phyloP scores from a whole-genome alignment of 1,140 invertebrate species.

The Magallana ariakensis region DNA sequence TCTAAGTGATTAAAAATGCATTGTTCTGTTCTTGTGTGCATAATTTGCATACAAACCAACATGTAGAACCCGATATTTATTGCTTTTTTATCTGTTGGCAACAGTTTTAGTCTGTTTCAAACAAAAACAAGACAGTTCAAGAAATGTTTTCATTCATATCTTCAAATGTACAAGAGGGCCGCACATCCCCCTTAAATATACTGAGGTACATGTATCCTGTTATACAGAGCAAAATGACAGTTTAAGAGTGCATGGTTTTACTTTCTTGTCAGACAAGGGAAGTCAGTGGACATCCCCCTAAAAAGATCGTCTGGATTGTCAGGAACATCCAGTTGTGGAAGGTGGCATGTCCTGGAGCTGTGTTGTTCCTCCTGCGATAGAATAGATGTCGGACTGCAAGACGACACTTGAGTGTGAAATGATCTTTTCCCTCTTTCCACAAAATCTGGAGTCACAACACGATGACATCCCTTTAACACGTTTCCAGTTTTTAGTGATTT shows the following conservation, averaged over 20 bases:
- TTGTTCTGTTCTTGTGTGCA: too few relatives aligned
- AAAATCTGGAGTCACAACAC: conserved; percentile 6
- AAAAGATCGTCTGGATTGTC: conserved; percentile 54
- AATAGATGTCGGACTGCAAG: not conserved
- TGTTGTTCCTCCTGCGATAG: not conserved
- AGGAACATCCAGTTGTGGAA: conserved; percentile 60
- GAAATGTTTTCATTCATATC: too few relatives aligned
- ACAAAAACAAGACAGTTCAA: too few relatives aligned
- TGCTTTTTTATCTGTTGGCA: too few relatives aligned
- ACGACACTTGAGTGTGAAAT: not conserved
- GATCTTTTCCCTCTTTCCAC: not conserved
- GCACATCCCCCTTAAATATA: too few relatives aligned
- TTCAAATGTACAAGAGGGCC: too few relatives aligned
- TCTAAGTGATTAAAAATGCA: too few relatives aligned
- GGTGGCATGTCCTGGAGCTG: not conserved
- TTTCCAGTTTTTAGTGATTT: not conserved
- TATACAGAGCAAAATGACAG: too few relatives aligned
- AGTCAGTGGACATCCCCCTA: conserved; percentile 71
- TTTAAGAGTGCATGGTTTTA: conserved; percentile 38
- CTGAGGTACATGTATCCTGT: too few relatives aligned
- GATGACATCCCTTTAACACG: not conserved
- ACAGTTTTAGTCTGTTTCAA: too few relatives aligned
- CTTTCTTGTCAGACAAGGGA: conserved; percentile 74
- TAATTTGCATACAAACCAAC: too few relatives aligned
- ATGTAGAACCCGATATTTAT: too few relatives aligned